Evolutionary conservation across 2,113 vertebrate species (phyloP).

Genomic region (Crotalus helleri): DNA sequence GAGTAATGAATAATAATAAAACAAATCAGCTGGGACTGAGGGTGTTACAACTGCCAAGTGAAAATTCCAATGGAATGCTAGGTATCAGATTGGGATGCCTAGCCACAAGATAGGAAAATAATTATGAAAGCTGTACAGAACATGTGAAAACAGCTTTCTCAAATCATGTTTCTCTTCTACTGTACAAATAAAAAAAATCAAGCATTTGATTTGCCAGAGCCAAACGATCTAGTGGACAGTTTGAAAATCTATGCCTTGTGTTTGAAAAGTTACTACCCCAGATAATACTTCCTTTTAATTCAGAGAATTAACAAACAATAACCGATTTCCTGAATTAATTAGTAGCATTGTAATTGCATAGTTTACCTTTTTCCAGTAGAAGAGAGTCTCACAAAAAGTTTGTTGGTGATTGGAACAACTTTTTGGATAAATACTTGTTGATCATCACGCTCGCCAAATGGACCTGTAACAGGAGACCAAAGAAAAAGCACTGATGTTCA

Average conservation of each 20-base stretch:
- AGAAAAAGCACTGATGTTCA: background rate
- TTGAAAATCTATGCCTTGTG: background rate
- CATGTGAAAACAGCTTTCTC: no score
- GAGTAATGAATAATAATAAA: no score
- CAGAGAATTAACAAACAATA: background rate
- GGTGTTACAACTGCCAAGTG: no score
- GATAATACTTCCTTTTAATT: background rate
- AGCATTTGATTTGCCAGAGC: no score
- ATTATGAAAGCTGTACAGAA: no score
- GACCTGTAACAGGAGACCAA: conserved; percentile 71
- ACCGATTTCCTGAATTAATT: background rate
- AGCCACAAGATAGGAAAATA: no score
- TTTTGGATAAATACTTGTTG: conserved; percentile 99
- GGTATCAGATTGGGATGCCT: no score
- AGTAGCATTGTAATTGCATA: background rate
- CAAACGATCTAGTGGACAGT: background rate
- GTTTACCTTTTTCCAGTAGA: conserved; percentile 93
- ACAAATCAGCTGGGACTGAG: no score
- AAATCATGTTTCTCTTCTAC: no score
- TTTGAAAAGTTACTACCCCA: background rate
- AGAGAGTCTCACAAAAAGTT: conserved; percentile 93
- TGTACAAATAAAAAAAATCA: no score
- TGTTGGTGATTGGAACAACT: conserved; percentile 96
- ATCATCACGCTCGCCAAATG: conserved; percentile 95
- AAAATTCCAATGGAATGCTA: no score